A percentile compares a stretch with the other conserved stretches of the same genome.
Conservation (phyloP, 2,113 vertebrate species). For the Peromyscus californicus region DNA sequence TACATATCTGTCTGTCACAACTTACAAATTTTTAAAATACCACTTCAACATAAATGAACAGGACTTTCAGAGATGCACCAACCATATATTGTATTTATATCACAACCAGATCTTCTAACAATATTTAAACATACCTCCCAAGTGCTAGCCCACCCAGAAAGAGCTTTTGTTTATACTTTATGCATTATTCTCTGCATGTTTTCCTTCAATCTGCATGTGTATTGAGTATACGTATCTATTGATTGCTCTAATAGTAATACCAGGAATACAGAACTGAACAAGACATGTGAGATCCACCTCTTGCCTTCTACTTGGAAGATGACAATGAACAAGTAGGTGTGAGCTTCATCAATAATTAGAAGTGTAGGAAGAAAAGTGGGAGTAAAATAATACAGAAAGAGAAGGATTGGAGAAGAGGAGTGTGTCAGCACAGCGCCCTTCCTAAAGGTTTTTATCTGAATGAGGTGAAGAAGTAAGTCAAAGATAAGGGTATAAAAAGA, state of each 20-base stretch:
- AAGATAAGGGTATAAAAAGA: background rate
- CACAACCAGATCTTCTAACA: background rate
- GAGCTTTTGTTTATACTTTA: background rate
- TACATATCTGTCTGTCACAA: background rate
- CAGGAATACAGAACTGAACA: background rate
- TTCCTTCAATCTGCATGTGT: background rate
- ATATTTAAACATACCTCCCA: background rate
- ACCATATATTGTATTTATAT: background rate
- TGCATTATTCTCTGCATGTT: background rate
- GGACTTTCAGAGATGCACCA: background rate
- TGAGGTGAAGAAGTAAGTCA: background rate
- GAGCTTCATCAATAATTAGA: background rate
- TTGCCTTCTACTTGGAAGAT: background rate
- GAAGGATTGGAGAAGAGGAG: background rate
- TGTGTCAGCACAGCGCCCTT: background rate
- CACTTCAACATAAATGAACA: background rate
- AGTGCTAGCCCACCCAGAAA: background rate
- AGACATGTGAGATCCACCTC: background rate
- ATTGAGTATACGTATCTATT: background rate
- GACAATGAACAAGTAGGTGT: background rate
- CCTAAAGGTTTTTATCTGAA: background rate
- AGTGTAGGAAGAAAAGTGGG: background rate
- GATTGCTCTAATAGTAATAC: background rate
- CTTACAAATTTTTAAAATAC: background rate
- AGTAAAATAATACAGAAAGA: background rate